Evolutionary conservation across 2,888 invertebrate genomes (phyloP).

Genomic region (Silvanus unidentatus): DNA sequence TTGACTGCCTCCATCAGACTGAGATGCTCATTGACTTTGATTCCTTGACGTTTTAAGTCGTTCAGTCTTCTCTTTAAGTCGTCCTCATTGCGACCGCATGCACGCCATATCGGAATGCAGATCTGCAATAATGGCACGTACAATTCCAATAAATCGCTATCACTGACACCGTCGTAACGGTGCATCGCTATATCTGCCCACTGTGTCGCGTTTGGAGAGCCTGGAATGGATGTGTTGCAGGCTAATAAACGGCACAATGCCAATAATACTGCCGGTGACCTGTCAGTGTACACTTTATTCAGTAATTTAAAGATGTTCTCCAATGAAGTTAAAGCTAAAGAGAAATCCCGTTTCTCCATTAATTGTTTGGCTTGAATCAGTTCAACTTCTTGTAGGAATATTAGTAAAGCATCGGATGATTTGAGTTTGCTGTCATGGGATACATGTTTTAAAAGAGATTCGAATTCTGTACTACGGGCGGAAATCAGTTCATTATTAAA

Average conservation of each 20-base stretch:
- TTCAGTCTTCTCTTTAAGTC: slow-evolving; percentile 56
- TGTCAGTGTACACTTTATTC: slow-evolving; percentile 61
- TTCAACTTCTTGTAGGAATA: slow-evolving; percentile 63
- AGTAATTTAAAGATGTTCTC: slow-evolving; percentile 64
- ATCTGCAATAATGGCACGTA: slow-evolving; percentile 65
- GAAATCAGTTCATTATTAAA: slow-evolving; percentile 64
- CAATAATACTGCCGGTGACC: slow-evolving; percentile 61
- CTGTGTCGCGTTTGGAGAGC: slow-evolving; percentile 55
- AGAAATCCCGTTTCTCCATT: slow-evolving; percentile 54
- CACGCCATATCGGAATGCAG: slow-evolving; percentile 61
- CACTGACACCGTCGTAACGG: slow-evolving; percentile 66
- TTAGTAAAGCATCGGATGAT: slow-evolving; percentile 52
- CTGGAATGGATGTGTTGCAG: slow-evolving; percentile 48
- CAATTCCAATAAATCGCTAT: slow-evolving; percentile 61
- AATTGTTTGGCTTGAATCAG: slow-evolving; percentile 55
- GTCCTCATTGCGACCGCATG: slow-evolving; percentile 57
- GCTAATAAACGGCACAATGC: slow-evolving; percentile 65
- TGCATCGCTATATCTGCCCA: slow-evolving; percentile 66
- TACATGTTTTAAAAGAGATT: slow-evolving; percentile 55
- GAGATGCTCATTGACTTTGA: slow-evolving; percentile 57
- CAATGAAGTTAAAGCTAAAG: slow-evolving; percentile 56
- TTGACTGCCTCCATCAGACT: slow-evolving; percentile 62
- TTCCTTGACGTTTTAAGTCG: slow-evolving; percentile 59
- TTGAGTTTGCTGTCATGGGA: slow-evolving; percentile 53
- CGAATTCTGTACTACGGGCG: slow-evolving; percentile 60